A percentile compares a stretch with the other conserved stretches of the same genome.
These are phyloP conservation scores for Trissolcus basalis DNA, from an alignment of 1,140 invertebrate species.

Conservation along the genomic window DNA sequence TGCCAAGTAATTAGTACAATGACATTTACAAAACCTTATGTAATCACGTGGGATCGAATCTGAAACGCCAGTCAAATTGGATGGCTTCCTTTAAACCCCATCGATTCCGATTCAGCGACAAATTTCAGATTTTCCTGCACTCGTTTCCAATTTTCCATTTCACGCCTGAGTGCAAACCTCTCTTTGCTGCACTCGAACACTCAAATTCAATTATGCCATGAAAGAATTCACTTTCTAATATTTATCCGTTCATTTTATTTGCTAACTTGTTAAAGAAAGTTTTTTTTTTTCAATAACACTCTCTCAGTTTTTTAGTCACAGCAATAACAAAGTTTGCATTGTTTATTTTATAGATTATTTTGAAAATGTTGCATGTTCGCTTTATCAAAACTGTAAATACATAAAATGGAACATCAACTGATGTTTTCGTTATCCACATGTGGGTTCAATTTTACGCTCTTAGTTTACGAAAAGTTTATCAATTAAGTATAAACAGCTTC, in stretches of 20 bases:
- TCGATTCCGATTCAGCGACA: not conserved
- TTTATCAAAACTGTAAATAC: no score
- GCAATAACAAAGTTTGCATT: no score
- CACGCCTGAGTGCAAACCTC: conserved; percentile 1
- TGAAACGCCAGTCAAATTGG: no score
- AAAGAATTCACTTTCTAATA: conserved; percentile 1
- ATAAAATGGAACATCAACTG: no score
- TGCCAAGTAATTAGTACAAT: no score
- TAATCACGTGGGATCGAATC: no score
- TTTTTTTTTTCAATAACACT: not conserved
- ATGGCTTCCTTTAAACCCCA: not conserved
- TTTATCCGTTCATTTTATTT: not conserved
- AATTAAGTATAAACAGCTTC: conserved; percentile 30
- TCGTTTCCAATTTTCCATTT: not conserved
- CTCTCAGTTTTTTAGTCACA: no score
- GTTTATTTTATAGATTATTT: no score
- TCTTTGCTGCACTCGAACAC: not conserved
- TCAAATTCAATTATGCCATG: not conserved
- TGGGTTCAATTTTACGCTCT: not conserved
- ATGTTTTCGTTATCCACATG: conserved; percentile 7
- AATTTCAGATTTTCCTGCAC: not conserved
- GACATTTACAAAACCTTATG: no score
- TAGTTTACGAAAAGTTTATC: conserved; percentile 38
- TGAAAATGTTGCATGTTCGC: no score
- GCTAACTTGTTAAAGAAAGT: not conserved